A percentile compares a stretch with the other conserved stretches of the same genome.
phyloP scores from a whole-genome alignment of 2,797 vertebrate genomes.

The Sus cebifrons region DNA sequence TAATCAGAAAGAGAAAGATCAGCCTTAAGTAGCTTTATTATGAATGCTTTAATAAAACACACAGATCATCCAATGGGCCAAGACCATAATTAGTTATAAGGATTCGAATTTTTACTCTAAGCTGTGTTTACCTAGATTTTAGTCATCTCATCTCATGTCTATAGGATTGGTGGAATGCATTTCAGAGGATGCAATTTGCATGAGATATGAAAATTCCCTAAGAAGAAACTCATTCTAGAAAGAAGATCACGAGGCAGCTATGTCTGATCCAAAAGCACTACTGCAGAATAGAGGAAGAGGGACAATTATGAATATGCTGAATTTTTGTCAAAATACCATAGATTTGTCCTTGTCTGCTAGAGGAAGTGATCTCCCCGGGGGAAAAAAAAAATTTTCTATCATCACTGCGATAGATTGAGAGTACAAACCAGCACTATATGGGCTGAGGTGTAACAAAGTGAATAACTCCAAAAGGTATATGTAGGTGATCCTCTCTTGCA shows the following conservation, averaged over 20 bases:
- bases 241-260: not conserved
- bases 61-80: not conserved
- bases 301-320: not conserved
- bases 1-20: not conserved
- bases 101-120: not conserved
- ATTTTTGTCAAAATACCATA: not conserved
- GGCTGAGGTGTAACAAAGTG: accelerated
- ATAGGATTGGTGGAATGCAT: not conserved
- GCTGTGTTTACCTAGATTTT: not conserved
- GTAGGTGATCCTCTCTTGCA: not conserved
- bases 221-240: not conserved
- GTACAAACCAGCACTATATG: not conserved
- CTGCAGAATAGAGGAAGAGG: not conserved
- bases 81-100: not conserved
- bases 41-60: not conserved
- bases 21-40: not conserved
- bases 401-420: not conserved
- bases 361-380: not conserved
- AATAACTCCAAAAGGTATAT: not conserved
- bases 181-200: not conserved
- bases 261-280: not conserved
- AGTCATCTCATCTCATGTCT: not conserved
- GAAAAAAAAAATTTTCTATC: not conserved
- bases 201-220: not conserved
- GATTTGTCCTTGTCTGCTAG: not conserved